Conservation (phyloP, 2,797 vertebrate species). For the Hylomyscus alleni region DNA sequence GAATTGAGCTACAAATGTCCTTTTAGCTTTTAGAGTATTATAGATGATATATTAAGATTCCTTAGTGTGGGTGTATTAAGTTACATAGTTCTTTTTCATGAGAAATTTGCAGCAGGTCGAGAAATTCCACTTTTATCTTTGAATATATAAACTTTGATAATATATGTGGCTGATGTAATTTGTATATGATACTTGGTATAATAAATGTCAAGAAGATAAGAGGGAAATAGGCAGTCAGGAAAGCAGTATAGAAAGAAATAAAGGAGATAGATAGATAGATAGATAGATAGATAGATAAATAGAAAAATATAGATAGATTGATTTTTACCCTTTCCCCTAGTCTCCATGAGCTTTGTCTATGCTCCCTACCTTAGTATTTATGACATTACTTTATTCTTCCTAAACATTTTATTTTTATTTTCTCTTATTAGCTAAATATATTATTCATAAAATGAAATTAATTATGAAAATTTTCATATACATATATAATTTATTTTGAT, state of each 20-base stretch:
- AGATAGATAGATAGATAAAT: background rate
- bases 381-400: slow-evolving; percentile 19
- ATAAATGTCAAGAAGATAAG: background rate
- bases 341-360: slow-evolving; percentile 11
- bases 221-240: rapidly evolving
- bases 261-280: background rate
- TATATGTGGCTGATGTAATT: background rate
- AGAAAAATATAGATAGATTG: background rate
- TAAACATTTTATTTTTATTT: background rate
- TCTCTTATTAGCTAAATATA: background rate
- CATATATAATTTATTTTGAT: background rate
- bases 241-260: rapidly evolving
- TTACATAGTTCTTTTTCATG: background rate
- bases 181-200: background rate
- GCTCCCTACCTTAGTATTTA: background rate
- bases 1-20: background rate
- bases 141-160: background rate
- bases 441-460: background rate
- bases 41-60: background rate
- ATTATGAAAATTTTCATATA: background rate
- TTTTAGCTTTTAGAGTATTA: background rate
- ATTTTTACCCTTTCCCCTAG: background rate
- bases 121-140: background rate
- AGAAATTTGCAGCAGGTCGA: background rate
- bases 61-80: background rate